A percentile compares a stretch with the other conserved stretches of the same genome.
Evolutionary conservation across 2,888 invertebrate species (phyloP).

Genomic region (Molanna angustata): DNA sequence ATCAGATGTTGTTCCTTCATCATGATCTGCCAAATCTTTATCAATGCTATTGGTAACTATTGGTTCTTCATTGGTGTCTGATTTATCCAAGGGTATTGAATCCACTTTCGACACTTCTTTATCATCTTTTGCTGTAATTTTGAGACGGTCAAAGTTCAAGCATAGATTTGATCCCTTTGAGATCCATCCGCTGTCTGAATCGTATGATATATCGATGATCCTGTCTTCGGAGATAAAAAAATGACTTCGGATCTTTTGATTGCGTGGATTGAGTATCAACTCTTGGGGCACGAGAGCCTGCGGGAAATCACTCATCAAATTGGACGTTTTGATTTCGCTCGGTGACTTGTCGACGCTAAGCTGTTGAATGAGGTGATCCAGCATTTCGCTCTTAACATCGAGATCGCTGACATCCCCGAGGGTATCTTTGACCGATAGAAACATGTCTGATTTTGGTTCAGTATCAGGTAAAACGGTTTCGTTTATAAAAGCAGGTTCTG

Average conservation of each 20-base stretch:
- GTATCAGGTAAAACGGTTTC: neutral
- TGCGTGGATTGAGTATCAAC: constrained; percentile 42
- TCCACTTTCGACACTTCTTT: no score
- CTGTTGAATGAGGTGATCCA: constrained; percentile 24
- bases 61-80: neutral
- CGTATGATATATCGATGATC: constrained; percentile 46
- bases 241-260: constrained; percentile 43
- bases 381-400: constrained; percentile 19
- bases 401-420: constrained; percentile 24
- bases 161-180: constrained; percentile 36
- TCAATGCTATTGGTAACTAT: neutral
- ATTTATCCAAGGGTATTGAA: neutral
- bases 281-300: constrained; percentile 35
- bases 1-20: neutral
- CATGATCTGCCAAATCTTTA: neutral
- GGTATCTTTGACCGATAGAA: no score
- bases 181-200: constrained; percentile 48
- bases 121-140: constrained; percentile 16
- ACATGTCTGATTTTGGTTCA: no score
- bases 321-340: constrained; percentile 5
- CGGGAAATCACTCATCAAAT: neutral
- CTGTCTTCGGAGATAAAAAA: constrained; percentile 46
- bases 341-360: constrained; percentile 28
- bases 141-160: constrained; percentile 25
- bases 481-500: no score